Evolutionary conservation across 64 coral and sea anemone species (phyloP).

Genomic region (Porites australiensis): DNA sequence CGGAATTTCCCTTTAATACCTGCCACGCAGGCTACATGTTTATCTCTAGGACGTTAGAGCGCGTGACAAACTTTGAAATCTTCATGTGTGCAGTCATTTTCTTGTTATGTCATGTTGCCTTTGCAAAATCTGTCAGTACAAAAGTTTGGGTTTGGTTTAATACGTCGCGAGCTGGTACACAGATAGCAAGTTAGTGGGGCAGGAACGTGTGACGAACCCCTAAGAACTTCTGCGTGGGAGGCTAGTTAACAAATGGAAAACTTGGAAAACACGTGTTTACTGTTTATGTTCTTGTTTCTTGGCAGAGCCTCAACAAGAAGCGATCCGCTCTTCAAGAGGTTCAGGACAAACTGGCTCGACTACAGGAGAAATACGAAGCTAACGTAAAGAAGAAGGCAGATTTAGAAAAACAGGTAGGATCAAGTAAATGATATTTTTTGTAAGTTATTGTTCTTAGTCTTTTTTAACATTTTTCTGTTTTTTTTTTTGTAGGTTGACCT

Average conservation of each 20-base stretch:
- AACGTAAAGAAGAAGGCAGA: conserved; percentile 97
- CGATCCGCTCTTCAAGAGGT: conserved; percentile 93
- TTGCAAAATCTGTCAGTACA: too few relatives aligned
- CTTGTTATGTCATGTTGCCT: too few relatives aligned
- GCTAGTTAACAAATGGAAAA: too few relatives aligned
- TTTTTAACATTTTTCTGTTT: background rate
- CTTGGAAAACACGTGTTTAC: background rate
- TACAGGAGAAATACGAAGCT: conserved; percentile 98
- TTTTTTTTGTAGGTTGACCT: conserved; percentile 85
- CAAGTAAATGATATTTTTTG: background rate
- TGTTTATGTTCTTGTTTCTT: background rate
- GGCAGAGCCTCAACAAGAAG: conserved; percentile 93
- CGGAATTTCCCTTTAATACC: too few relatives aligned
- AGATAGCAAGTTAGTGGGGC: background rate
- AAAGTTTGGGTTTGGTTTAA: too few relatives aligned
- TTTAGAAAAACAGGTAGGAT: conserved; percentile 92
- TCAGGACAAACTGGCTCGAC: conserved; percentile 94
- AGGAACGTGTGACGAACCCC: too few relatives aligned
- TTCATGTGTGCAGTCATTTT: too few relatives aligned
- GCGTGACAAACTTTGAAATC: too few relatives aligned
- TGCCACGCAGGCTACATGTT: too few relatives aligned
- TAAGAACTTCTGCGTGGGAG: too few relatives aligned
- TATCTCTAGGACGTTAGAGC: too few relatives aligned
- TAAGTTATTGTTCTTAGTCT: background rate
- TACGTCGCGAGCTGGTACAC: too few relatives aligned